Base-by-base conservation (phyloP, 2,888 invertebrate genomes). In the Hirtodrosophila trivittata region DNA sequence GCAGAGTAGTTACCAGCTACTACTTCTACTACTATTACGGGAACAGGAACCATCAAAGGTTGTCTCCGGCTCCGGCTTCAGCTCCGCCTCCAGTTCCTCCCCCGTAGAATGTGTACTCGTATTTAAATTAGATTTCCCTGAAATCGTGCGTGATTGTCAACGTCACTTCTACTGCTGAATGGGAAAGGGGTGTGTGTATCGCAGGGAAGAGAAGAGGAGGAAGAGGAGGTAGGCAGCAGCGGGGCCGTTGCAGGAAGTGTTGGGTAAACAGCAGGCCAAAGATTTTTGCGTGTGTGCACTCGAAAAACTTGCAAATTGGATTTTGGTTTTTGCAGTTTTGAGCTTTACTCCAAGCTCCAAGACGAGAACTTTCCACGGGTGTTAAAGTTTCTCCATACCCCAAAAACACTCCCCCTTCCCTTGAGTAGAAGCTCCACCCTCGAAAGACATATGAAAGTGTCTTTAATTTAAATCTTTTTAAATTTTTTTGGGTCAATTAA, bases 61-160 rank as follows among this genome's bases (percentile, higher is more conserved):
- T 78, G 75, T 55, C 68, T 18, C n/a, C 42, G 30, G 9, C 21
- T 35, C 12, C 32, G n/a, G n/a, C n/a, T 14, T 12, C 12, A 16
- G 16, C 16, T 21, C 21, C 6, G 50, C 50, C 46, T 13, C 43
- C 42, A 9, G 21, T 28, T 28, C 10, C 45, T n/a, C 9, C 26
- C 30, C 7, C 28, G 2, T n/a, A 21, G 18, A 78, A 69, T 75
- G 83, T 78, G 83, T 84, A 84, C 77, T 77, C 76, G 77, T 84
- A 86, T 86, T 86, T 86, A 82, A 82, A 82, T 82, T 82, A 86
- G 82, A 82, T 82, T 82, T 85, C 57, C 85, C 77, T 81, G 87
- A 84, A 82, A 86, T 82, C 82, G 82, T 82, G 87, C 82, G 87
- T 86, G 87, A 86, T 81, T 86, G 87, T 86, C 81, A 86, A 75